Evolutionary conservation across 2,888 invertebrate species (phyloP).

Genomic region (Myopa tessellatipennis): DNA sequence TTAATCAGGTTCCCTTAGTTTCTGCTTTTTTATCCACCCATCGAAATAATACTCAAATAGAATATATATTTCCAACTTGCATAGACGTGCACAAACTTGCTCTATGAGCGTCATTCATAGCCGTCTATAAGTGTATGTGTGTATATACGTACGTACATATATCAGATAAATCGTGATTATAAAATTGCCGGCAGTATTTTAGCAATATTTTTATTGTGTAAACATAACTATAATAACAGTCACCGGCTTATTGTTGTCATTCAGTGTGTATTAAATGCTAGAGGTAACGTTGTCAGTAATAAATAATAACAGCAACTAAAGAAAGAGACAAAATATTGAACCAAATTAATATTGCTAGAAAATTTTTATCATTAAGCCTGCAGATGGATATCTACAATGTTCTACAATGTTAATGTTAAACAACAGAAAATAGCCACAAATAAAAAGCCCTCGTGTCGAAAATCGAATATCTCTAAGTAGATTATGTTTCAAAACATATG

Average conservation of each 20-base stretch:
- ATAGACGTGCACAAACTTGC: too few species aligned
- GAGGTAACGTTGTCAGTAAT: background rate
- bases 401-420: background rate
- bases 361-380: background rate
- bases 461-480: background rate
- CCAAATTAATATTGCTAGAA: background rate
- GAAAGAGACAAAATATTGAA: background rate
- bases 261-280: background rate
- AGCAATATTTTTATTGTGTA: constrained; percentile 1
- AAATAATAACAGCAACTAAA: background rate
- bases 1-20: too few species aligned
- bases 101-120: too few species aligned
- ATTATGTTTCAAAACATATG: constrained; percentile 1
- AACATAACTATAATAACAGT: background rate
- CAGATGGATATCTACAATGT: background rate
- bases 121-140: background rate
- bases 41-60: too few species aligned
- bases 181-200: background rate
- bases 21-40: too few species aligned
- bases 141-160: background rate
- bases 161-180: constrained; percentile 5
- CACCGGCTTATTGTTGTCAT: background rate
- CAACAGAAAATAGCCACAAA: background rate
- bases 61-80: too few species aligned
- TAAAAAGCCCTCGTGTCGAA: constrained; percentile 3